These are phyloP conservation scores for Luperina testacea DNA, from an alignment of 2,888 invertebrate genomes.

Conservation along the genomic window DNA sequence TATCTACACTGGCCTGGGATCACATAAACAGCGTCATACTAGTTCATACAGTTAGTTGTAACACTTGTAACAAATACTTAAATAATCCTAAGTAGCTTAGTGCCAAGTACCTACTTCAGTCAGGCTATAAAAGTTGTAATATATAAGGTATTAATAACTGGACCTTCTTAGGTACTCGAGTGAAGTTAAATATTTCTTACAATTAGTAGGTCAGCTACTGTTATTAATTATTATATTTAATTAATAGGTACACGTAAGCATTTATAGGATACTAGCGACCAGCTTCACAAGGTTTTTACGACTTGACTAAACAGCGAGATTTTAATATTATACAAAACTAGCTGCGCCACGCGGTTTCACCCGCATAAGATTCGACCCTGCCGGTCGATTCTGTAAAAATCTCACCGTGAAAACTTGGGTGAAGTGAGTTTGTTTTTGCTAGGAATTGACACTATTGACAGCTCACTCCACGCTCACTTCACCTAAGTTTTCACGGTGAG, in stretches of 20 bases:
- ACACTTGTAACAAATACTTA: constrained; percentile 12
- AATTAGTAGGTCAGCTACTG: constrained; percentile 6
- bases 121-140: constrained; percentile 1
- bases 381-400: too few species aligned
- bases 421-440: too few species aligned
- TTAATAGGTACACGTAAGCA: neutral
- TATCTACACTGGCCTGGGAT: neutral
- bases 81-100: constrained; percentile 19
- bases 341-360: too few species aligned
- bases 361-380: too few species aligned
- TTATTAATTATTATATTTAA: constrained; percentile 3
- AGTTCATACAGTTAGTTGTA: constrained; percentile 7
- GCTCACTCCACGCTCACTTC: too few species aligned
- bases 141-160: constrained; percentile 13
- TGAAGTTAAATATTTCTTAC: constrained; percentile 4
- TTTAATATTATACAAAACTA: too few species aligned
- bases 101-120: constrained; percentile 16
- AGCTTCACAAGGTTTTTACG: neutral
- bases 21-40: neutral
- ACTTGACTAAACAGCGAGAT: neutral
- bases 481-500: too few species aligned
- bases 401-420: too few species aligned
- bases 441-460: too few species aligned
- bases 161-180: constrained; percentile 11
- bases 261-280: neutral